Conservation (phyloP, 2,888 invertebrate species). For the Ectropis crepuscularia region DNA sequence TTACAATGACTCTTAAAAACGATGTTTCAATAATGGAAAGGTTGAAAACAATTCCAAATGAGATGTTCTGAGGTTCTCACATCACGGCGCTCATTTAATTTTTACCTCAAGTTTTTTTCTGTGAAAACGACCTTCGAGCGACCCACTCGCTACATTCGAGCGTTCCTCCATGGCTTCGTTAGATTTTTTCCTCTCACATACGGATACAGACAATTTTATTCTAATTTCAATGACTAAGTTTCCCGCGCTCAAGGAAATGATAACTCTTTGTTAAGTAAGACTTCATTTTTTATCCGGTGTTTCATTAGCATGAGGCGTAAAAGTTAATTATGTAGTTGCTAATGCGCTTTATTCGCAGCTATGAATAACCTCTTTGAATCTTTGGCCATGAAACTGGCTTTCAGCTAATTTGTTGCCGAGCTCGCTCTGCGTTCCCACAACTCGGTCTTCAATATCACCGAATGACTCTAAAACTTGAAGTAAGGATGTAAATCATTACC, state of each 20-base stretch:
- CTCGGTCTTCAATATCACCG: background rate
- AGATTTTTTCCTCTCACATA: slow-evolving; percentile 47
- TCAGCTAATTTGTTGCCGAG: slow-evolving; percentile 32
- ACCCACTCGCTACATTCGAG: slow-evolving; percentile 52
- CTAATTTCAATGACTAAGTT: slow-evolving; percentile 57
- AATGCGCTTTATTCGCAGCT: slow-evolving; percentile 46
- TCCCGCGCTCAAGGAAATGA: slow-evolving; percentile 71
- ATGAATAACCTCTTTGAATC: slow-evolving; percentile 33
- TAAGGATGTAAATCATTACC: slow-evolving; percentile 46
- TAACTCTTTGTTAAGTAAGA: slow-evolving; percentile 55
- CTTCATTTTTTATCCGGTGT: slow-evolving; percentile 52
- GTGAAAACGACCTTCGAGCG: slow-evolving; percentile 57
- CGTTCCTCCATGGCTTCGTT: slow-evolving; percentile 49
- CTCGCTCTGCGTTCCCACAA: slow-evolving; percentile 9
- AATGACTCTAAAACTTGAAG: slow-evolving; percentile 16
- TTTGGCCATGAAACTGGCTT: slow-evolving; percentile 36
- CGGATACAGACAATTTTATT: slow-evolving; percentile 39
- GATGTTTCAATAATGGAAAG: too few relatives aligned
- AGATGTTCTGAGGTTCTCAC: slow-evolving; percentile 3
- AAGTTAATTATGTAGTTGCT: slow-evolving; percentile 55
- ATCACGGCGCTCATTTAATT: slow-evolving; percentile 2
- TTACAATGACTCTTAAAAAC: background rate
- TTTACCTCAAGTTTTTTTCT: slow-evolving; percentile 20
- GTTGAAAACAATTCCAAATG: slow-evolving; percentile 4
- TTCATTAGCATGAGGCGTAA: slow-evolving; percentile 59